These are phyloP conservation scores for Cerceris ruficornis DNA, from an alignment of 2,888 invertebrate genomes.

Conservation along the genomic window DNA sequence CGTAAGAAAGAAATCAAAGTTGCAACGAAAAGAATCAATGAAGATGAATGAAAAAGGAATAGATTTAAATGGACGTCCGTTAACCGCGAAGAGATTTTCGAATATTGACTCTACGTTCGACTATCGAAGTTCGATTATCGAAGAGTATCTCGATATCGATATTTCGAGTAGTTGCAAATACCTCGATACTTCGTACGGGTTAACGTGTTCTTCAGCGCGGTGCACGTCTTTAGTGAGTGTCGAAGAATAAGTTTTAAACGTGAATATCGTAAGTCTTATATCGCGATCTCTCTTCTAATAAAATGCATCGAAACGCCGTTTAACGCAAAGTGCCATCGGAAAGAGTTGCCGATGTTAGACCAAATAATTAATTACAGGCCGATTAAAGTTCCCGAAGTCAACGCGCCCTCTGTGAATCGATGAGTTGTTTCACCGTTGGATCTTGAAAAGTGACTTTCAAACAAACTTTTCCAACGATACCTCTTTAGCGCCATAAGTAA, in stretches of 20 bases:
- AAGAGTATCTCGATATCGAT: too few relatives aligned
- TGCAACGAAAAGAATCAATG: too few relatives aligned
- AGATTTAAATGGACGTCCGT: too few relatives aligned
- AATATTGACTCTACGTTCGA: too few relatives aligned
- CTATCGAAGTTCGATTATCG: too few relatives aligned
- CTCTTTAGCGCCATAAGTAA: constrained; percentile 16
- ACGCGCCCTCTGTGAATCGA: neutral
- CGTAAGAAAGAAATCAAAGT: too few relatives aligned
- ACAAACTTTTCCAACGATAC: neutral
- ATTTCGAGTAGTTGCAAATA: too few relatives aligned
- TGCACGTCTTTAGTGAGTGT: too few relatives aligned
- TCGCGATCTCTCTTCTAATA: neutral
- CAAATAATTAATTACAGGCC: constrained; percentile 30
- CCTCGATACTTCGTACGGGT: too few relatives aligned
- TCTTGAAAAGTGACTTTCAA: neutral
- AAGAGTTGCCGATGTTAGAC: constrained; percentile 49
- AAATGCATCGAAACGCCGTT: neutral
- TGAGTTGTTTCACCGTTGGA: neutral
- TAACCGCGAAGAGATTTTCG: too few relatives aligned
- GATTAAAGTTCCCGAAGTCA: constrained; percentile 8
- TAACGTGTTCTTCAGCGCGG: too few relatives aligned
- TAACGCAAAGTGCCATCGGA: constrained; percentile 4
- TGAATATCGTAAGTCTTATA: neutral
- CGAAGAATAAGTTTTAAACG: neutral
- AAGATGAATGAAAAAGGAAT: too few relatives aligned